A percentile compares a stretch with the other conserved stretches of the same genome.
phyloP scores from a whole-genome alignment of 2,797 vertebrate species.

The Helicolenus hilgendorfi region DNA sequence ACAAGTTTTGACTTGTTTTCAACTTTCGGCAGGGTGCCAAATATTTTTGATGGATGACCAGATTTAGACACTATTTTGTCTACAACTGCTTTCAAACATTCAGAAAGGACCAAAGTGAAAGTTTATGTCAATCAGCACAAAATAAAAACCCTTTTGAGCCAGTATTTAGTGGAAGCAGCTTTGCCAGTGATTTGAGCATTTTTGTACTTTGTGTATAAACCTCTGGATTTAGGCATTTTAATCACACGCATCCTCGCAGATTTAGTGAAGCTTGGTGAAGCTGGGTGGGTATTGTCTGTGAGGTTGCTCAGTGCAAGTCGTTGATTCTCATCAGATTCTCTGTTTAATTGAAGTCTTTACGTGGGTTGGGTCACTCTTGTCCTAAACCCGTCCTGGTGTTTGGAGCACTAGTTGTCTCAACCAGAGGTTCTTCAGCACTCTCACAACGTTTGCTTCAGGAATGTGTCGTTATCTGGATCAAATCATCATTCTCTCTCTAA shows the following conservation, averaged over 20 bases:
- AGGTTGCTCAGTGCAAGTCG: background rate
- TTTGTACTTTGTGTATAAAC: background rate
- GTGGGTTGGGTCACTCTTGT: too few species aligned
- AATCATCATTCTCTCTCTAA: constrained; percentile 4
- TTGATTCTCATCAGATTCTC: background rate
- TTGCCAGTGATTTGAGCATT: background rate
- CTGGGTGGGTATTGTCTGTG: background rate
- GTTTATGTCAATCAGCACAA: background rate
- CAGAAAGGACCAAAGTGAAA: background rate
- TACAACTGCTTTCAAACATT: background rate
- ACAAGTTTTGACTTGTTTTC: background rate
- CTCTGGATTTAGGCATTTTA: background rate
- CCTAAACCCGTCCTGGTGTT: background rate
- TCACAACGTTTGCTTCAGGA: background rate
- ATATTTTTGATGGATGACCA: background rate
- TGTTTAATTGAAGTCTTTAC: background rate
- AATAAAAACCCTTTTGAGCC: background rate
- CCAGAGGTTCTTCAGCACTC: background rate
- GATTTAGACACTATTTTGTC: background rate
- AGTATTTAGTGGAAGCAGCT: background rate
- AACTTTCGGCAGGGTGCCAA: background rate
- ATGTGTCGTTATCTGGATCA: background rate
- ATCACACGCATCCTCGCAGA: background rate
- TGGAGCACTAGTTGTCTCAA: background rate
- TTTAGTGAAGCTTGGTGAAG: background rate